phyloP scores from a whole-genome alignment of 2,888 invertebrate species.

The Himalopsyche japonica region DNA sequence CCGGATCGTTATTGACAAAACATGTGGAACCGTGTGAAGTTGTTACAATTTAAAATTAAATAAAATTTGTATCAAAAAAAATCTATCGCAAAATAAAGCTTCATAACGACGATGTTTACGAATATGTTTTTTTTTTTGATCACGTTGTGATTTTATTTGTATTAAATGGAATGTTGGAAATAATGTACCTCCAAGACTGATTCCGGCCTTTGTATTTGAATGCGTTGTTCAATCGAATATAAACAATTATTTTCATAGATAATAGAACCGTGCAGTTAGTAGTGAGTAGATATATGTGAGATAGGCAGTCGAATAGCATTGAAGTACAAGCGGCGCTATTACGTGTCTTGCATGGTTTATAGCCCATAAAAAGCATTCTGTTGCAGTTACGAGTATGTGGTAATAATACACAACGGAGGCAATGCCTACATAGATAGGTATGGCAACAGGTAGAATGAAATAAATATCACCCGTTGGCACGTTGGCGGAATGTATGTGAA shows the following conservation, averaged over 20 bases:
- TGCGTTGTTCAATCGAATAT: neutral
- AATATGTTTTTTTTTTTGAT: no score
- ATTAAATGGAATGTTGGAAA: no score
- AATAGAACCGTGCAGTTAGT: neutral
- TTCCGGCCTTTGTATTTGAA: neutral
- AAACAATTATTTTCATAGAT: neutral
- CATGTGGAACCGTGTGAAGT: no score
- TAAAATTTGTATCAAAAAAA: no score
- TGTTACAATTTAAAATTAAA: no score
- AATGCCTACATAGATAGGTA: neutral
- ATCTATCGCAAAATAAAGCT: no score
- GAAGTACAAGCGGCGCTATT: neutral
- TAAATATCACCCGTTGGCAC: neutral
- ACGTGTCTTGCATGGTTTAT: neutral
- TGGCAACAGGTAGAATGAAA: neutral
- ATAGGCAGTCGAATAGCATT: neutral
- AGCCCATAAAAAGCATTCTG: neutral
- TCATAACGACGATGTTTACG: no score
- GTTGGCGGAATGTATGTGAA: neutral
- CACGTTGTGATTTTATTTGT: no score
- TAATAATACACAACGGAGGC: neutral
- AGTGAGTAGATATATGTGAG: neutral
- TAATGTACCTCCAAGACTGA: no score
- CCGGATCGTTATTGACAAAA: no score
- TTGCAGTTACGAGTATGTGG: neutral